phyloP scores from a whole-genome alignment of 2,888 invertebrate genomes.

The Ormyrus thymus region DNA sequence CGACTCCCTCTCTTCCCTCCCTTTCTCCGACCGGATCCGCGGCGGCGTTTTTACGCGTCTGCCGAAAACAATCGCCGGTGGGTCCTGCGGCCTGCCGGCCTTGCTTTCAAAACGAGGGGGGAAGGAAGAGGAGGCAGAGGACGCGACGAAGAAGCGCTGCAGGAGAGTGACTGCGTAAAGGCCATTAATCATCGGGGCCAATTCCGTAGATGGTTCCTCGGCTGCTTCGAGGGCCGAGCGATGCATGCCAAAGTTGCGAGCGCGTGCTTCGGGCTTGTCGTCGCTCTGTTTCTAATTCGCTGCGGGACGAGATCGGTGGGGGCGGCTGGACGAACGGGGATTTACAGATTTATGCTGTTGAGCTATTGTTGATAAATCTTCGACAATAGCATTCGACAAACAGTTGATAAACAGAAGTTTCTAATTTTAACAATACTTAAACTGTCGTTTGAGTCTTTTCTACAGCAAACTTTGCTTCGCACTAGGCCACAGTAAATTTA shows the following conservation, averaged over 20 bases:
- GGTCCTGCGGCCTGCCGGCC: constrained; percentile 29
- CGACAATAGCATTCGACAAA: too few species aligned
- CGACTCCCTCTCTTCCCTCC: constrained; percentile 26
- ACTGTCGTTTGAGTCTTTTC: too few species aligned
- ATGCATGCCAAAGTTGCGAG: constrained; percentile 68
- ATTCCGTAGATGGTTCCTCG: constrained; percentile 74
- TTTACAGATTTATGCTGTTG: too few species aligned
- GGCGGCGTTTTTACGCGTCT: constrained; percentile 71
- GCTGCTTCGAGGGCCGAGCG: constrained; percentile 70
- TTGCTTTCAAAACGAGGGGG: background rate
- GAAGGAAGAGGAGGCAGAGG: background rate
- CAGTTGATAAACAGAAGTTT: too few species aligned
- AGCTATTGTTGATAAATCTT: too few species aligned
- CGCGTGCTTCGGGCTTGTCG: constrained; percentile 26
- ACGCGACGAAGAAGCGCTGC: background rate
- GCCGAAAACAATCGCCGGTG: constrained; percentile 60
- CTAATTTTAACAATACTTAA: too few species aligned
- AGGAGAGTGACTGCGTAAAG: constrained; percentile 25
- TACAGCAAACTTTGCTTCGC: too few species aligned
- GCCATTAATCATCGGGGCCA: constrained; percentile 74
- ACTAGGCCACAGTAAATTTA: too few species aligned
- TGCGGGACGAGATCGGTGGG: background rate
- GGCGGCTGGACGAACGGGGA: too few species aligned
- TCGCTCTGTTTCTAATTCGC: constrained; percentile 16
- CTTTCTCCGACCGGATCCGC: constrained; percentile 40